Base-by-base conservation (phyloP, 2,888 invertebrate genomes). In the Melinopterus prodromus region DNA sequence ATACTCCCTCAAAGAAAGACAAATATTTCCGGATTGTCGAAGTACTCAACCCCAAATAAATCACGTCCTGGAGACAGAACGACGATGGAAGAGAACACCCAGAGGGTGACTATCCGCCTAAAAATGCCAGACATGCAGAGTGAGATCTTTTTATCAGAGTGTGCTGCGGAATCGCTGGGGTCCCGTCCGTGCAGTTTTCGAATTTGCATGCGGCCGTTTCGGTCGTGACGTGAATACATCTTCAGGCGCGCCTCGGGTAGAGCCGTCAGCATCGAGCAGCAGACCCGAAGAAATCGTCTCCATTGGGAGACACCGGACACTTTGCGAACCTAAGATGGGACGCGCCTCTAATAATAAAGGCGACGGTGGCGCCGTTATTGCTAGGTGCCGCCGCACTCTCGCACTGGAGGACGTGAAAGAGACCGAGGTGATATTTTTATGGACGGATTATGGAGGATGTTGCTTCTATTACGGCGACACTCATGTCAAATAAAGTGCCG, bases 381-480 rank as follows among this genome's bases (percentile, higher is more conserved):
- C 26, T 26, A 26, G 26, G 26, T 26, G 26, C 26, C 26, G 26
- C 26, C 26, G 26, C 26, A 26, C 26, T 26, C 53, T 53, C 53
- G 5, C 53, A 53, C 53, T 12, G 12, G 53, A 53, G 53, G 9
- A 53, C 12, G 53, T 12, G 9, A 53, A 12, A 53, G 9, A 9
- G 53, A 53, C 53, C 53, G 53, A 53, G 9, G 53, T 53, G 53
- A 53, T 53, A 53, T 53, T 53, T 53, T 53, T 53, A 53, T 53
- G 53, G 53, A 53, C 53, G 53, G 53, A 53, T 53, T 53, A 53
- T 53, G 53, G 53, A 53, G 53, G 53, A 53, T 53, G 53, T 53
- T 53, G 53, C 9, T 53, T 53, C 53, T 53, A 53, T 53, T 53
- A 53, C 7, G 53, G 53, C 53, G 53, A 53, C 53, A 53, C 53